Evolutionary conservation across 2,888 invertebrate species (phyloP), one percentile per base, ranked within the genome.

Genomic region (Aspidiotus rigidus): DNA sequence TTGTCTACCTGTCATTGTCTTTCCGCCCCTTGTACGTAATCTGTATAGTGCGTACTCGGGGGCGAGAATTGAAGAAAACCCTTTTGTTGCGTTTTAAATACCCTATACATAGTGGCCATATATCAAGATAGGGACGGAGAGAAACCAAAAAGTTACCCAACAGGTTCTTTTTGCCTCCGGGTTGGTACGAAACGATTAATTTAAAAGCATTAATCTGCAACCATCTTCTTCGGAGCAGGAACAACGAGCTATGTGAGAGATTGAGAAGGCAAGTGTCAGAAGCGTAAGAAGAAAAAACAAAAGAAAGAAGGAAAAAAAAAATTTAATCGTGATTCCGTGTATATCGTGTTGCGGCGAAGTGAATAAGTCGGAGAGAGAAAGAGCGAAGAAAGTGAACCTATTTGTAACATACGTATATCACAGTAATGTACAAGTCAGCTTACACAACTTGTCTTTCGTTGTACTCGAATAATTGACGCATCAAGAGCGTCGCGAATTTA

Each of bases 171-270:
- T 16, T 56, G 56, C 56, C 56, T 16, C 16, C 6, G 56, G 56
- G 17, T 56, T 56, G 17, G 16, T 16, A 16, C n/a, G 13, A 7
- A 56, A 56, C 16, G 28, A 28, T 28, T 28, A 28, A 28, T 56
- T 15, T 56, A 17, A 11, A 56, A 56, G 56, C 28, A 56, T 56
- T 56, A 56, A 56, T 56, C 16, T 56, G 13, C 16, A 56, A 56
- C 56, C 16, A 56, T 56, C 16, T 15, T 56, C 56, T 56, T n/a
- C 3, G 15, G 53, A 13, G 53, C 53, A 53, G 28, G 53, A 53
- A 53, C 11, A 53, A 53, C 11, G n/a, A 53, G n/a, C 11, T 13
- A 5, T 13, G 53, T 13, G n/a, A n/a, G 5, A 53, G 53, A 53
- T 13, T 13, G n/a, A 53, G n/a, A n/a, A 53, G 53, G n/a, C 13